A percentile compares a stretch with the other conserved stretches of the same genome.
Conservation (phyloP, 2,113 vertebrate genomes). For the Tupaia tana region DNA sequence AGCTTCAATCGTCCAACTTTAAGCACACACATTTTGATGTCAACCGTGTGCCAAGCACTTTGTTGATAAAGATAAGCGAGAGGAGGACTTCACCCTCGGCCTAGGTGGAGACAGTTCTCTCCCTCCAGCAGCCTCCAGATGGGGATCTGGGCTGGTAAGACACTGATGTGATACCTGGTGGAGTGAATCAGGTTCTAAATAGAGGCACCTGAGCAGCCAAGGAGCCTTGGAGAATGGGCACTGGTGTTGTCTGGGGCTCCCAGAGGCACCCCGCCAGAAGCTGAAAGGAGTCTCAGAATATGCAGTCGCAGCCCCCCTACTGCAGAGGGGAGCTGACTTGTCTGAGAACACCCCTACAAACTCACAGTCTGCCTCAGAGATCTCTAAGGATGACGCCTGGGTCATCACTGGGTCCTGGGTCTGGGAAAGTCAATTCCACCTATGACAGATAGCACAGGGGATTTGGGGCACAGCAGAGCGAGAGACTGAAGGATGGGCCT, state of each 20-base stretch:
- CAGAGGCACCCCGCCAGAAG: background rate
- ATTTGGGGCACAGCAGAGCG: background rate
- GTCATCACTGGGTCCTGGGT: background rate
- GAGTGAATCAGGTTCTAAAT: background rate
- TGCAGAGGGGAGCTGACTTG: background rate
- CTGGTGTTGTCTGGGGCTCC: background rate
- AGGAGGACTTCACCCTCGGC: background rate
- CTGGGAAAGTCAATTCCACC: background rate
- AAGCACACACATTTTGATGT: background rate
- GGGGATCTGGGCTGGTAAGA: background rate
- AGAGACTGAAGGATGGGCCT: background rate
- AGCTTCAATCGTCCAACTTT: background rate
- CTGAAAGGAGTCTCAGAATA: background rate
- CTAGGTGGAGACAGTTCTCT: background rate
- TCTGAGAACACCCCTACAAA: background rate
- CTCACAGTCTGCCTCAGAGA: background rate
- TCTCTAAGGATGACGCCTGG: background rate
- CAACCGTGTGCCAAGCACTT: background rate
- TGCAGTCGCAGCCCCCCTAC: background rate
- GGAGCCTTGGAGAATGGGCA: background rate
- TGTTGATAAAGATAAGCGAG: background rate
- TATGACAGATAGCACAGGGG: background rate
- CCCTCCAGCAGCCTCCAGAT: background rate
- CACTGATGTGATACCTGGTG: background rate
- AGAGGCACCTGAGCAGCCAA: background rate